Conservation (phyloP, 2,888 invertebrate genomes). For the Gymnocheta viridis region DNA sequence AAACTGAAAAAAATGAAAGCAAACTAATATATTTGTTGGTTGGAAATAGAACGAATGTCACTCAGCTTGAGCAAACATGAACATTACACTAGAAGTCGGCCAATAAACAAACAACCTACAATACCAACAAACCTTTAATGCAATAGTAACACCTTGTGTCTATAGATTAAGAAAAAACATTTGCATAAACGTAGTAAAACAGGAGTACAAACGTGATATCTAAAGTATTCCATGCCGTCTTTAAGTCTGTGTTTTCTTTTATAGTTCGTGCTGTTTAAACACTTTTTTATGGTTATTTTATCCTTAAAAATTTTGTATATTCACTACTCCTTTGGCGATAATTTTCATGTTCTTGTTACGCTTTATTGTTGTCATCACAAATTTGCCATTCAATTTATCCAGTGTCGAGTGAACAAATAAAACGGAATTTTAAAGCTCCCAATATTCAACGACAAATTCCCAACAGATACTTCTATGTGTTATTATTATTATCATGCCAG, state of each 20-base stretch:
- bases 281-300: neutral
- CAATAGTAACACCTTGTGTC: constrained; percentile 7
- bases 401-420: constrained; percentile 56
- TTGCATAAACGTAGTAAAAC: constrained; percentile 4
- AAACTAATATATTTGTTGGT: neutral
- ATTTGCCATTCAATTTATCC: constrained; percentile 64
- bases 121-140: constrained; percentile 46
- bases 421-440: constrained; percentile 51
- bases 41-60: constrained; percentile 25
- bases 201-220: neutral
- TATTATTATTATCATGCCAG: neutral
- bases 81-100: constrained; percentile 75
- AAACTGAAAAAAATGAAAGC: neutral
- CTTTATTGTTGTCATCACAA: constrained; percentile 49
- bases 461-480: constrained; percentile 41
- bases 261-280: neutral
- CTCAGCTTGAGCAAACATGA: constrained; percentile 59
- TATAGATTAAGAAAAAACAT: neutral
- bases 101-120: constrained; percentile 77
- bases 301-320: neutral
- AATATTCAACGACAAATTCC: constrained; percentile 56
- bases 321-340: neutral
- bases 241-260: neutral
- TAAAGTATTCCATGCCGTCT: too few relatives aligned
- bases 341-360: constrained; percentile 23